phyloP scores from a whole-genome alignment of 2,888 invertebrate genomes.

The Meiosimyza decipiens region DNA sequence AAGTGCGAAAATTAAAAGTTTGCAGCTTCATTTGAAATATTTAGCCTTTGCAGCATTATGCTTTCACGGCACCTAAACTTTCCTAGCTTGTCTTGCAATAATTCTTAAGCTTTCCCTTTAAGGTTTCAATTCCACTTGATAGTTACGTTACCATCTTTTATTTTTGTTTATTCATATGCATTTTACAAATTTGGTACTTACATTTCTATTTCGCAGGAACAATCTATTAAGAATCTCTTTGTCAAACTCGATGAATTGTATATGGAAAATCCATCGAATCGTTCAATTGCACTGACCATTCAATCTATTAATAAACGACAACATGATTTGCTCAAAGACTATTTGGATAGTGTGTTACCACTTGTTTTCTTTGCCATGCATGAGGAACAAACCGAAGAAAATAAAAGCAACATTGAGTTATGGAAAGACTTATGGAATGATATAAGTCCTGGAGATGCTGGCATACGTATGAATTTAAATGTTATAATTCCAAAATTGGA shows the following conservation, averaged over 20 bases:
- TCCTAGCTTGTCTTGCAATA: no score
- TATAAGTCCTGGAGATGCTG: conserved; percentile 88
- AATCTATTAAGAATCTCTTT: conserved; percentile 72
- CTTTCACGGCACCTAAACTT: no score
- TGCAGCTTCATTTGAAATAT: no score
- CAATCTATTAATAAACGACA: conserved; percentile 86
- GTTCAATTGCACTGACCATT: conserved; percentile 79
- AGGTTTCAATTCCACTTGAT: not conserved
- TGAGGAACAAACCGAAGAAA: conserved; percentile 76
- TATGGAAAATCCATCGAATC: conserved; percentile 79
- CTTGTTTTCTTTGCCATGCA: conserved; percentile 93
- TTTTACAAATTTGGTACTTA: not conserved
- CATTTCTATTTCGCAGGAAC: conserved; percentile 57
- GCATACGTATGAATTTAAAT: conserved; percentile 80
- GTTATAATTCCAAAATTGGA: conserved; percentile 79
- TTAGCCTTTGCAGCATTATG: no score
- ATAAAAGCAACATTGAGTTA: conserved; percentile 73
- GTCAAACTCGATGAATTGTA: conserved; percentile 71
- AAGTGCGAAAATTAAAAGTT: no score
- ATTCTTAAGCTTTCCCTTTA: no score
- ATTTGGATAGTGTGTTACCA: conserved; percentile 80
- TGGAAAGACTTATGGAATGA: conserved; percentile 93
- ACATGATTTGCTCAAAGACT: conserved; percentile 83
- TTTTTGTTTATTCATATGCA: not conserved
- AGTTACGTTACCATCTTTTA: not conserved